Evolutionary conservation across 1,140 invertebrate species (phyloP).

Genomic region (Cotesia vestalis): DNA sequence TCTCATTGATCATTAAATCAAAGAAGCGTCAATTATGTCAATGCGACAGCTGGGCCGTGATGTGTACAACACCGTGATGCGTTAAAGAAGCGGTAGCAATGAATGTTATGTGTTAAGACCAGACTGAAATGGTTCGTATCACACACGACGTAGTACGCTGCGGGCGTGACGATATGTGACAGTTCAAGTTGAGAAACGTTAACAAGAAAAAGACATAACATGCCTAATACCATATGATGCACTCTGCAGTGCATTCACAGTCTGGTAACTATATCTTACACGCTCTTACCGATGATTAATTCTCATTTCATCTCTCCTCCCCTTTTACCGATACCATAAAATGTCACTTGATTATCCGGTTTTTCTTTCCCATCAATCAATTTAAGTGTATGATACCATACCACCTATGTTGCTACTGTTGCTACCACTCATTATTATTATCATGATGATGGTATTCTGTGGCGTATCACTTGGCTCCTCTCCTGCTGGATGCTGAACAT

Average conservation of each 20-base stretch:
- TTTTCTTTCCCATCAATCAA: slow-evolving; percentile 52
- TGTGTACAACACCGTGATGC: slow-evolving; percentile 39
- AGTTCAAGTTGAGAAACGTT: background rate
- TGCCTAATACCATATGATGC: slow-evolving; percentile 13
- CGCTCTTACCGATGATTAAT: slow-evolving; percentile 1
- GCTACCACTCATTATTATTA: no score
- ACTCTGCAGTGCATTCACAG: no score
- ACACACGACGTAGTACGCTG: slow-evolving; percentile 6
- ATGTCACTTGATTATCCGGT: slow-evolving; percentile 40
- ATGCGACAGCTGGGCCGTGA: slow-evolving; percentile 22
- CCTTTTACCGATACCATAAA: slow-evolving; percentile 42
- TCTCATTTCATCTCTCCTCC: slow-evolving; percentile 7
- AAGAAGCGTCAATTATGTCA: slow-evolving; percentile 43
- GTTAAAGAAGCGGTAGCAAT: no score
- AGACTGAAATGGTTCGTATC: slow-evolving; percentile 37
- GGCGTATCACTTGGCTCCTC: no score
- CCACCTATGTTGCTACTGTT: background rate
- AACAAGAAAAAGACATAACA: slow-evolving; percentile 35
- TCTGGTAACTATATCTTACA: background rate
- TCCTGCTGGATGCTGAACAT: background rate
- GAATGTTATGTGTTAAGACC: no score
- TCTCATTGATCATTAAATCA: slow-evolving; percentile 39
- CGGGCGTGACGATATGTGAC: slow-evolving; percentile 26
- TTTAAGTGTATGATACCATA: slow-evolving; percentile 43
- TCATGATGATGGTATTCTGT: no score